Evolutionary conservation across 1,140 invertebrate genomes (phyloP).

Genomic region (Nasonia giraulti): DNA sequence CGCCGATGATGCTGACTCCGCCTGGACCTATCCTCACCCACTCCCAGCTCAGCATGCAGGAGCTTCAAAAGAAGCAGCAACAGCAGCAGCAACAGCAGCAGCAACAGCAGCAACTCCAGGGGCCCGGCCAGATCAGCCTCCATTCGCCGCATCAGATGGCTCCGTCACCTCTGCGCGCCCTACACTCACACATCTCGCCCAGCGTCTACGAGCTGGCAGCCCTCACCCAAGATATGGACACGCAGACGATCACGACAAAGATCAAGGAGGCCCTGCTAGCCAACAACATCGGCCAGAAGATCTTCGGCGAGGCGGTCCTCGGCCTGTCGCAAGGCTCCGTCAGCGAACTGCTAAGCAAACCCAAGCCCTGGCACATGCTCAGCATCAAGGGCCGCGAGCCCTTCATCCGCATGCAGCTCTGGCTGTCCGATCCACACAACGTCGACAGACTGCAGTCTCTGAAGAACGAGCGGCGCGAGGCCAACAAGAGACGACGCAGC

Average conservation of each 20-base stretch:
- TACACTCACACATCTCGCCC: constrained; percentile 88
- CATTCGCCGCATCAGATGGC: constrained; percentile 79
- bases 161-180: constrained; percentile 79
- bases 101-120: constrained; percentile 80
- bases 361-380: constrained; percentile 99
- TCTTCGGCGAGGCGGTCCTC: constrained; percentile 97
- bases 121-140: constrained; percentile 76
- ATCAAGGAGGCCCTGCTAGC: constrained; percentile 97
- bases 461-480: constrained; percentile 92
- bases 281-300: constrained; percentile 98
- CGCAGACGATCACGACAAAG: constrained; percentile 95
- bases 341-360: constrained; percentile 96
- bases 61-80: constrained; percentile 82
- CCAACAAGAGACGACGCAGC: constrained; percentile 89
- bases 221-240: constrained; percentile 96
- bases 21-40: constrained; percentile 68
- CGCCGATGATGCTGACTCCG: constrained; percentile 70
- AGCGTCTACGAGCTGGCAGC: constrained; percentile 98
- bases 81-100: constrained; percentile 80
- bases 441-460: constrained; percentile 89
- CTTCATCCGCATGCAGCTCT: constrained; percentile 98
- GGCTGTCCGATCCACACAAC: constrained; percentile 95
- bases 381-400: constrained; percentile 98
- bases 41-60: constrained; percentile 75
- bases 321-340: constrained; percentile 98